phyloP scores from a whole-genome alignment of 2,797 vertebrate genomes.

The Catostomus latipinnis region DNA sequence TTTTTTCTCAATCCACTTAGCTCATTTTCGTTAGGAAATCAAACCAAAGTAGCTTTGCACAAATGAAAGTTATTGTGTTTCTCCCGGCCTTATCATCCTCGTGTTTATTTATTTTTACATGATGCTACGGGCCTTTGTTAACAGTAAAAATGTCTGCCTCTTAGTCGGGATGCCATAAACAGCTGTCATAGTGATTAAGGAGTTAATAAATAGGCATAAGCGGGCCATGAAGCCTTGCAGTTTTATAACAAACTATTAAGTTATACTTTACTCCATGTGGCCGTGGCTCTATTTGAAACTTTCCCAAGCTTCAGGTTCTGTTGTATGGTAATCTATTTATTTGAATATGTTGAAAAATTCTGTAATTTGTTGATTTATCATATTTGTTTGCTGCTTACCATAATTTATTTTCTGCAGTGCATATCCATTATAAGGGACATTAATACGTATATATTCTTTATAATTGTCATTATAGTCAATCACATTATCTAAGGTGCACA shows the following conservation, averaged over 20 bases:
- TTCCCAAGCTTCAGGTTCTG: slow-evolving; percentile 42
- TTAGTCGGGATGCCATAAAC: slow-evolving; percentile 64
- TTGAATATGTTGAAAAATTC: slow-evolving; percentile 74
- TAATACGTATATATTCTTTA: too few relatives aligned
- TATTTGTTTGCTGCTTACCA: neutral
- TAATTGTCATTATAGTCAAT: neutral
- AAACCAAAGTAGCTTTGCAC: slow-evolving; percentile 81
- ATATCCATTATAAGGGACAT: too few relatives aligned
- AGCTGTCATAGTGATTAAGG: slow-evolving; percentile 71
- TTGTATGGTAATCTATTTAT: slow-evolving; percentile 73
- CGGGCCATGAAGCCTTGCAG: slow-evolving; percentile 54
- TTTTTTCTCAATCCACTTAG: slow-evolving; percentile 79
- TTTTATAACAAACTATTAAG: slow-evolving; percentile 39
- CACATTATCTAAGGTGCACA: slow-evolving; percentile 37
- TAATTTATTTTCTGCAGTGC: too few relatives aligned
- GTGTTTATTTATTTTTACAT: slow-evolving; percentile 75
- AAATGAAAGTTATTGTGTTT: slow-evolving; percentile 81
- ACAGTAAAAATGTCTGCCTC: slow-evolving; percentile 71
- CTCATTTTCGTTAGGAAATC: slow-evolving; percentile 73
- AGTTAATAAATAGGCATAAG: slow-evolving; percentile 74
- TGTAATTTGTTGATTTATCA: slow-evolving; percentile 73
- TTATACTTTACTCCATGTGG: slow-evolving; percentile 56
- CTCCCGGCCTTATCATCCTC: slow-evolving; percentile 71
- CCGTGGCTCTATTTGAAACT: slow-evolving; percentile 42
- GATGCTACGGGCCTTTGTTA: slow-evolving; percentile 72